Conservation (phyloP, 2,797 vertebrate genomes). For the Uromys caudimaculatus region DNA sequence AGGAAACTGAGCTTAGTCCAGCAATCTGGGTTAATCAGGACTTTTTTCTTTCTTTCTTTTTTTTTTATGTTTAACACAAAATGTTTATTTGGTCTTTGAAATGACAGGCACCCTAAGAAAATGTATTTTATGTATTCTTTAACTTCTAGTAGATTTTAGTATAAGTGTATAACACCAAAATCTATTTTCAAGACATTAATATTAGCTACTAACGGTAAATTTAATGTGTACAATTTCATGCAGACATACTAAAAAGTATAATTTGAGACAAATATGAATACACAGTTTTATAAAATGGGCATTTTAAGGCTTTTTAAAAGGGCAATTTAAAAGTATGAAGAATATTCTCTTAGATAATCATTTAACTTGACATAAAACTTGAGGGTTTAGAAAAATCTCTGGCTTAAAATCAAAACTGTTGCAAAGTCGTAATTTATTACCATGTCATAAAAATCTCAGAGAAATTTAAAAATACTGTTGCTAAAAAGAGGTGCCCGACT, state of each 20-base stretch:
- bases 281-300: constrained; percentile 66
- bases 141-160: constrained; percentile 75
- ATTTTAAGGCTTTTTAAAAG: constrained; percentile 68
- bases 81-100: constrained; percentile 76
- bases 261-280: constrained; percentile 58
- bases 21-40: background rate
- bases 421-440: constrained; percentile 53
- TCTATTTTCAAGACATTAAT: constrained; percentile 41
- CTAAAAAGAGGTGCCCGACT: constrained; percentile 51
- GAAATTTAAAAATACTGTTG: constrained; percentile 54
- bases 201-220: background rate
- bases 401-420: constrained; percentile 74
- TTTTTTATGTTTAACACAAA: constrained; percentile 79
- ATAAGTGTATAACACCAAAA: constrained; percentile 74
- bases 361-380: constrained; percentile 30
- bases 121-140: constrained; percentile 62
- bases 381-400: constrained; percentile 69
- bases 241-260: constrained; percentile 55
- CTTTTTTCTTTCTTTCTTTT: no score
- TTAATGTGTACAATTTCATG: constrained; percentile 44
- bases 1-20: background rate
- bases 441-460: constrained; percentile 56
- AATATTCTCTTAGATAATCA: constrained; percentile 70
- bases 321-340: constrained; percentile 72
- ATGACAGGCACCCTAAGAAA: constrained; percentile 67